Base-by-base conservation (phyloP, 2,888 invertebrate genomes). In the Aphodius granarius region DNA sequence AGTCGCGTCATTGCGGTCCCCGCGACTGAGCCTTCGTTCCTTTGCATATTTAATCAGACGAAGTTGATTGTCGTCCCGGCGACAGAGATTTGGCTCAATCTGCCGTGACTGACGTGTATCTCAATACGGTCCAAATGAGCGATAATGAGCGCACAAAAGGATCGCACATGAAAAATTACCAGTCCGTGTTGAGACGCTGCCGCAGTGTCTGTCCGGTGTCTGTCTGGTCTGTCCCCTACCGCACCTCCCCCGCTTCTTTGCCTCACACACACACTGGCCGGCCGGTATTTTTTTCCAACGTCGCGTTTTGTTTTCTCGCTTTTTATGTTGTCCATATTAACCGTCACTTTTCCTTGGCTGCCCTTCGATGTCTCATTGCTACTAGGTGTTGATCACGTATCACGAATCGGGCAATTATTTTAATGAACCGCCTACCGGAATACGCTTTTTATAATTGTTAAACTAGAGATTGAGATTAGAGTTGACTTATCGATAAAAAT, bases 111-210 rank as follows among this genome's bases (percentile, higher is more conserved):
- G 68, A 68, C 68, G 68, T 18, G 68, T n/a, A 22, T 21, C 68
- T 68, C 68, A 68, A 68, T 68, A 22, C 21, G 20, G 21, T 20
- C 68, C 20, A 68, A 68, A 68, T 68, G 68, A 68, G 20, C 68
- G 68, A 68, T 68, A 68, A 68, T 68, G 22, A 20, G 21, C 20
- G 68, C 68, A 68, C 68, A 68, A 68, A 68, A 68, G 68, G 21
- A 68, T 20, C 68, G 68, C 68, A 20, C n/a, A 68, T 68, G 68
- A 68, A 68, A 68, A 68, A 68, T 68, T 68, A 20, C 68, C 68
- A 20, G 21, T 5, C 68, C 18, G 68, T 21, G 21, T 20, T n/a
- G n/a, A 43, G 43, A 43, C 43, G 43, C 43, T 43, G 43, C 43
- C 43, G 13, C 9, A 43, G 3, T 43, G 43, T 43, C 68, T 68